A percentile compares a stretch with the other conserved stretches of the same genome.
phyloP scores from a whole-genome alignment of 2,797 vertebrate genomes.

The Acestrorhynchus altus region DNA sequence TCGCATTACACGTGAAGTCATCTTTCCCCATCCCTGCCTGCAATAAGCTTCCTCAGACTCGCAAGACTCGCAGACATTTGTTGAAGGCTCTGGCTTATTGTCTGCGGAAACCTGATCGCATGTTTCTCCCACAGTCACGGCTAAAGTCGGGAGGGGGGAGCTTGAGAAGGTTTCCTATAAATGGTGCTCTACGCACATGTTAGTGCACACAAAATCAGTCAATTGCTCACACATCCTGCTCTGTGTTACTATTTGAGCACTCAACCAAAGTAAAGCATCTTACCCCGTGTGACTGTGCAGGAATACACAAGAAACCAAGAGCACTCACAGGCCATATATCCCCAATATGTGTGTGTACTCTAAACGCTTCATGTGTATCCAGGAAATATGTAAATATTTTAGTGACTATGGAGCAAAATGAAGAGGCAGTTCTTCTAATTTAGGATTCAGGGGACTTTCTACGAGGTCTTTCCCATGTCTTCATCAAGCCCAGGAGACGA shows the following conservation, averaged over 20 bases:
- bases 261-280: constrained; percentile 36
- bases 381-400: constrained; percentile 81
- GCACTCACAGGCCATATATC: constrained; percentile 50
- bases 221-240: constrained; percentile 27
- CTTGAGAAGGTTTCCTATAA: constrained; percentile 51
- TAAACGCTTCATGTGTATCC: constrained; percentile 63
- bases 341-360: constrained; percentile 57
- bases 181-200: constrained; percentile 50
- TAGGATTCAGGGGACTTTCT: constrained; percentile 53
- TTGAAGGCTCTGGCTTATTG: constrained; percentile 73
- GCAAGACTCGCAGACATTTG: constrained; percentile 55
- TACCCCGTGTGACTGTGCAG: constrained; percentile 14
- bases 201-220: constrained; percentile 31
- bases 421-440: constrained; percentile 63
- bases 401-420: constrained; percentile 66
- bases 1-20: constrained; percentile 73
- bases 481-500: constrained; percentile 43
- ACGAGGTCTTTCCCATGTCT: constrained; percentile 45
- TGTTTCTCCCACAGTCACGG: constrained; percentile 64
- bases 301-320: constrained; percentile 47
- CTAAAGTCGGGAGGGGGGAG: constrained; percentile 51
- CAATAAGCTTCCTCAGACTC: constrained; percentile 70
- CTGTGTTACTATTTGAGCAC: constrained; percentile 41
- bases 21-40: constrained; percentile 58
- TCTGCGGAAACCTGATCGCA: constrained; percentile 78